Evolutionary conservation across 2,113 vertebrate genomes (phyloP).

Genomic region (Plotosus lineatus): DNA sequence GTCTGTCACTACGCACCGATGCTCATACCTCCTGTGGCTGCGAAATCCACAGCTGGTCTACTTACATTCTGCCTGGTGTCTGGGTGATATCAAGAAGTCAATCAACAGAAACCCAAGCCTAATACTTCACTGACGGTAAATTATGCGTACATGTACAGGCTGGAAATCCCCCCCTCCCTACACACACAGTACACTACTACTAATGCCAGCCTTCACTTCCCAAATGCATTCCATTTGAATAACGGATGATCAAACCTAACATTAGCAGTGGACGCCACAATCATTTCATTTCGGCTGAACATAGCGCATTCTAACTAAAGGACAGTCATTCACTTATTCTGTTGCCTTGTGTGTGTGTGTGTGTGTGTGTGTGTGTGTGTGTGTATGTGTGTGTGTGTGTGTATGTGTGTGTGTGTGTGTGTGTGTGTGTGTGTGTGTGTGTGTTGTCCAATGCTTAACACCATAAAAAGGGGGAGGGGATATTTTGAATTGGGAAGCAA

Average conservation of each 20-base stretch:
- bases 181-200: constrained; percentile 50
- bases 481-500: no score
- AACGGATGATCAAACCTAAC: constrained; percentile 71
- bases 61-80: constrained; percentile 38
- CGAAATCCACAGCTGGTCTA: constrained; percentile 36
- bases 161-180: background rate
- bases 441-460: background rate
- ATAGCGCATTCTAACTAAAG: constrained; percentile 62
- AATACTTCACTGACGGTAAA: constrained; percentile 30
- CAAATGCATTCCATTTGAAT: constrained; percentile 68
- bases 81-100: constrained; percentile 29
- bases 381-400: constrained; percentile 7
- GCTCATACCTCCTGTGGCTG: constrained; percentile 22
- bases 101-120: constrained; percentile 34
- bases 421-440: constrained; percentile 8
- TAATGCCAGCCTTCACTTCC: constrained; percentile 61
- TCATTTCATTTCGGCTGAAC: constrained; percentile 67
- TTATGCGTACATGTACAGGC: constrained; percentile 1
- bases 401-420: background rate
- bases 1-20: constrained; percentile 26
- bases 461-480: no score
- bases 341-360: background rate
- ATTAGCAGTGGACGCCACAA: constrained; percentile 72
- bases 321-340: constrained; percentile 40
- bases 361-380: constrained; percentile 6